These are phyloP conservation scores for Cyanoderma ruficeps DNA, from an alignment of 2,113 vertebrate genomes.

Conservation along the genomic window DNA sequence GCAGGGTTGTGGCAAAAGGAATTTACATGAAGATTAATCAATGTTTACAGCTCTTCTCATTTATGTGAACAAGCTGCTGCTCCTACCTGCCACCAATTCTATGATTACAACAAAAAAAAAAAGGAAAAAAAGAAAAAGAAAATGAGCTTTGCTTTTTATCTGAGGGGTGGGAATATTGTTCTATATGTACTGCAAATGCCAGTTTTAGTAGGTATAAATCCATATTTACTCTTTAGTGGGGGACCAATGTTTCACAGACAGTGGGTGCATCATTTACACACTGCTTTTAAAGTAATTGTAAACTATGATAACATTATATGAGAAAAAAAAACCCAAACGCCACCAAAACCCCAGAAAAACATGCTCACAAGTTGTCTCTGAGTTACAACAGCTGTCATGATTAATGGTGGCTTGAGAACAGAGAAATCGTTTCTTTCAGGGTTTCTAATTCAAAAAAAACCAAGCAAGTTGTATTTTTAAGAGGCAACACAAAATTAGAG, in stretches of 20 bases:
- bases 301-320: background rate
- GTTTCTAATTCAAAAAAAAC: conserved; percentile 36
- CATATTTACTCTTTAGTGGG: background rate
- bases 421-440: conserved; percentile 34
- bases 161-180: conserved; percentile 40
- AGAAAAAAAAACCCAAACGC: accelerated
- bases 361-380: background rate
- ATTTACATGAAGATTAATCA: conserved; percentile 75
- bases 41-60: conserved; percentile 70
- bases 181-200: conserved; percentile 11
- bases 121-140: background rate
- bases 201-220: background rate
- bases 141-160: conserved; percentile 27
- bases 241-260: background rate
- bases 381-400: conserved; percentile 42
- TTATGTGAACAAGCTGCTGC: conserved; percentile 57
- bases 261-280: background rate
- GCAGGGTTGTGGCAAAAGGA: conserved; percentile 61
- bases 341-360: background rate
- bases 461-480: background rate
- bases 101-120: background rate
- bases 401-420: conserved; percentile 47
- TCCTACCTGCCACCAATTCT: conserved; percentile 55
- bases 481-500: conserved; percentile 14
- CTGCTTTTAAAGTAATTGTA: background rate